Evolutionary conservation across 2,113 vertebrate species (phyloP).

Genomic region (Fregetta grallaria): DNA sequence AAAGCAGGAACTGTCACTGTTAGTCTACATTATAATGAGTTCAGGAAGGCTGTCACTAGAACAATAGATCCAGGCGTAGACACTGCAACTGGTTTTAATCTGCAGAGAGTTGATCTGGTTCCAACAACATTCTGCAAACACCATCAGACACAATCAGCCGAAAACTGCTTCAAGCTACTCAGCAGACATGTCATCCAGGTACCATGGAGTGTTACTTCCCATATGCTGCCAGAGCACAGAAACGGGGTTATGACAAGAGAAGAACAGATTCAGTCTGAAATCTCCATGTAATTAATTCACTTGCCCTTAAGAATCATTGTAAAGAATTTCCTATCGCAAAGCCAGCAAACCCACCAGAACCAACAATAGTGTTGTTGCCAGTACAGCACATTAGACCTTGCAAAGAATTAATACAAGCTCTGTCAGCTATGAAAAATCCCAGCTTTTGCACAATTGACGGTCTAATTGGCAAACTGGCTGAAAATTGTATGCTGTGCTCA

Average conservation of each 20-base stretch:
- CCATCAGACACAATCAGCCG: constrained; percentile 53
- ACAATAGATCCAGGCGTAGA: constrained; percentile 36
- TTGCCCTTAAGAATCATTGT: constrained; percentile 17
- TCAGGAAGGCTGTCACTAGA: constrained; percentile 45
- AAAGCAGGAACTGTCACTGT: constrained; percentile 42
- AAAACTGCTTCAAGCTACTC: constrained; percentile 47
- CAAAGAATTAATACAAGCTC: constrained; percentile 13
- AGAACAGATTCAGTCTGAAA: constrained; percentile 49
- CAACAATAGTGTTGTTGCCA: constrained; percentile 1
- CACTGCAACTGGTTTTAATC: constrained; percentile 52
- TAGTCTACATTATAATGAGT: constrained; percentile 28
- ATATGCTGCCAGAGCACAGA: constrained; percentile 46
- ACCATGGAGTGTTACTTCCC: constrained; percentile 50
- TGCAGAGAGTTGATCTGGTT: constrained; percentile 34
- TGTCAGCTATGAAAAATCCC: constrained; percentile 6
- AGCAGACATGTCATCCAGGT: constrained; percentile 65
- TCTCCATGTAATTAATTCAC: constrained; percentile 37
- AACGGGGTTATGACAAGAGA: constrained; percentile 51
- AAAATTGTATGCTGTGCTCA: background rate
- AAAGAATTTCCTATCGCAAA: constrained; percentile 4
- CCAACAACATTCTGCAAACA: constrained; percentile 20
- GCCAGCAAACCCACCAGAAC: constrained; percentile 24
- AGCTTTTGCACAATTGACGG: background rate
- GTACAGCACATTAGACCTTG: constrained; percentile 26
- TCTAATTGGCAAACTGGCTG: constrained; percentile 1